phyloP scores from a whole-genome alignment of 2,888 invertebrate genomes.

The Schrankia costaestrigalis region DNA sequence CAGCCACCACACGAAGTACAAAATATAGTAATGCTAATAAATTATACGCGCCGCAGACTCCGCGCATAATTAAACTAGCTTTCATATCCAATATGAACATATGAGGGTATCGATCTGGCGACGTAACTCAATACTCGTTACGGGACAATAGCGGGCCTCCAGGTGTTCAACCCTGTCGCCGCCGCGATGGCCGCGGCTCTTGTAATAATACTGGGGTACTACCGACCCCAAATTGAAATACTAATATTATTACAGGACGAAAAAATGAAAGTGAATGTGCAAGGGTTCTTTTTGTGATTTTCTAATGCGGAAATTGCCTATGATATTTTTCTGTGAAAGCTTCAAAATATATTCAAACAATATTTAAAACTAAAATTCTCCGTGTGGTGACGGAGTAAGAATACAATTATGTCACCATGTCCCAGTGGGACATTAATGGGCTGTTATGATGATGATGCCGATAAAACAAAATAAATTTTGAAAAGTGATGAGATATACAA shows the following conservation, averaged over 20 bases:
- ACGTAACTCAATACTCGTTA: conserved; percentile 34
- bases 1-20: too few species aligned
- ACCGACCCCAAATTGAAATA: conserved; percentile 29
- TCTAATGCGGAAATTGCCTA: conserved; percentile 3
- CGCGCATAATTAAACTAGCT: conserved; percentile 7
- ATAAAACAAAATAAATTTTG: too few species aligned
- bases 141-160: conserved; percentile 29
- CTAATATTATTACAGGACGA: conserved; percentile 30
- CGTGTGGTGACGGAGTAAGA: too few species aligned
- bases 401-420: too few species aligned
- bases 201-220: conserved; percentile 32
- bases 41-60: too few species aligned
- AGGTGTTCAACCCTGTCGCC: conserved; percentile 32
- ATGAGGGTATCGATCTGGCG: conserved; percentile 30
- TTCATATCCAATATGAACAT: conserved; percentile 32
- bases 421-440: too few species aligned
- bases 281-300: conserved; percentile 5
- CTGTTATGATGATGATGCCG: too few species aligned
- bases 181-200: conserved; percentile 23
- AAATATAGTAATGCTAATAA: too few species aligned
- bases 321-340: not conserved
- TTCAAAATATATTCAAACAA: too few species aligned
- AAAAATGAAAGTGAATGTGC: conserved; percentile 17
- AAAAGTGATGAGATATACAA: too few species aligned
- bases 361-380: too few species aligned